phyloP scores from a whole-genome alignment of 2,797 vertebrate genomes.

The Clamator glandarius region DNA sequence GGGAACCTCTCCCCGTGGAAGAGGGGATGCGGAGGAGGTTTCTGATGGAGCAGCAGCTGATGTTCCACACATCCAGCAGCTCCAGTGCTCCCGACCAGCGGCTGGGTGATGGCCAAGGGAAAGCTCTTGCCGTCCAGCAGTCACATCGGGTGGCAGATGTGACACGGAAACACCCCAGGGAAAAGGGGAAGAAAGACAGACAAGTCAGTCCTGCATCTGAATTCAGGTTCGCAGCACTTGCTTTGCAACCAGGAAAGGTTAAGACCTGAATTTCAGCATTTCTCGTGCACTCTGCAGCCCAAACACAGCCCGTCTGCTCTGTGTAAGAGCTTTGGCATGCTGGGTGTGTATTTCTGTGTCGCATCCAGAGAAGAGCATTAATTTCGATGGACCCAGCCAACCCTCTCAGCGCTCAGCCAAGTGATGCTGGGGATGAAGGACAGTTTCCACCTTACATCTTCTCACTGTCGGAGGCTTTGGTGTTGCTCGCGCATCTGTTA shows the following conservation, averaged over 20 bases:
- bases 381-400: rapidly evolving
- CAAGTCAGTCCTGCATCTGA: background rate
- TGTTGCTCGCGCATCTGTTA: background rate
- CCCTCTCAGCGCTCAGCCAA: rapidly evolving
- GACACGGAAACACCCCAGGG: background rate
- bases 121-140: rapidly evolving
- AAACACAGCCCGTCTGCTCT: rapidly evolving
- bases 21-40: background rate
- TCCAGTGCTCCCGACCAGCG: rapidly evolving
- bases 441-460: rapidly evolving
- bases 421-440: background rate
- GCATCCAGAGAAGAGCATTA: background rate
- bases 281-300: background rate
- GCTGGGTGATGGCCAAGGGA: background rate
- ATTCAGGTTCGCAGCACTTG: background rate
- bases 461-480: rapidly evolving
- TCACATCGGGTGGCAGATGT: background rate
- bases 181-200: background rate
- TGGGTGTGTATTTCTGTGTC: rapidly evolving
- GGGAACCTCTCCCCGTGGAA: background rate
- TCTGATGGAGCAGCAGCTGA: background rate
- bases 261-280: background rate
- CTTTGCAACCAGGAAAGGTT: background rate
- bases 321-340: rapidly evolving
- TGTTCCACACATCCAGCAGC: background rate